A percentile compares a stretch with the other conserved stretches of the same genome.
Evolutionary conservation across 2,113 vertebrate genomes (phyloP).

Genomic region (Oxyruncus cristatus): DNA sequence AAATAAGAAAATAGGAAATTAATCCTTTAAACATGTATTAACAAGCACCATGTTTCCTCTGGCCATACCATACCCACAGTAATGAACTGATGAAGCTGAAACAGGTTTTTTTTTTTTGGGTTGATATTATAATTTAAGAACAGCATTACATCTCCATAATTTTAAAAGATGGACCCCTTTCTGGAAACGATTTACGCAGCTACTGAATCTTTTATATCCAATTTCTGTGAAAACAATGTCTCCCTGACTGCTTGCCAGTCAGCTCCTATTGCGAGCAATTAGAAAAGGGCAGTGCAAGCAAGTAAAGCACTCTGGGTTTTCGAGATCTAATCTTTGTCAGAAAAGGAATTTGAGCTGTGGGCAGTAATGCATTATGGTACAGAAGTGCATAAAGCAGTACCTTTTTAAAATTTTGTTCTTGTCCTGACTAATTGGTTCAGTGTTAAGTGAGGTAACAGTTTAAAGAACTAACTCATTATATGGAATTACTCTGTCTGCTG

Average conservation of each 20-base stretch:
- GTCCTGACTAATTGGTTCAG: constrained; percentile 22
- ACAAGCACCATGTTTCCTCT: neutral
- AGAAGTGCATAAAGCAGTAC: neutral
- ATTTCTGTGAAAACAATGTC: neutral
- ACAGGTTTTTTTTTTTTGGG: neutral
- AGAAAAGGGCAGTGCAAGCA: constrained; percentile 16
- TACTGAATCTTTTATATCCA: constrained; percentile 11
- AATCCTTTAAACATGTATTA: neutral
- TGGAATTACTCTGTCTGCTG: constrained; percentile 31
- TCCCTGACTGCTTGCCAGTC: neutral
- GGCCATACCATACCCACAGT: neutral
- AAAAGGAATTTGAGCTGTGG: neutral
- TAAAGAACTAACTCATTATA: constrained; percentile 47
- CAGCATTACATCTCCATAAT: neutral
- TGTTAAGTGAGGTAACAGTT: constrained; percentile 52
- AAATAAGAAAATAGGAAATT: neutral
- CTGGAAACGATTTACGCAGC: neutral
- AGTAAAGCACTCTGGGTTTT: neutral
- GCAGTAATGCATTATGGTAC: neutral
- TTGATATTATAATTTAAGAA: neutral
- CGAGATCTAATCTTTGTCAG: neutral
- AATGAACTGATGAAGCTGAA: neutral
- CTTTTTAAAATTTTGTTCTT: neutral
- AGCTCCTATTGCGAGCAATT: neutral
- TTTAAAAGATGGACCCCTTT: neutral